Evolutionary conservation across 64 coral and sea anemone genomes (phyloP).

Genomic region (Cladopsammia gracilis): DNA sequence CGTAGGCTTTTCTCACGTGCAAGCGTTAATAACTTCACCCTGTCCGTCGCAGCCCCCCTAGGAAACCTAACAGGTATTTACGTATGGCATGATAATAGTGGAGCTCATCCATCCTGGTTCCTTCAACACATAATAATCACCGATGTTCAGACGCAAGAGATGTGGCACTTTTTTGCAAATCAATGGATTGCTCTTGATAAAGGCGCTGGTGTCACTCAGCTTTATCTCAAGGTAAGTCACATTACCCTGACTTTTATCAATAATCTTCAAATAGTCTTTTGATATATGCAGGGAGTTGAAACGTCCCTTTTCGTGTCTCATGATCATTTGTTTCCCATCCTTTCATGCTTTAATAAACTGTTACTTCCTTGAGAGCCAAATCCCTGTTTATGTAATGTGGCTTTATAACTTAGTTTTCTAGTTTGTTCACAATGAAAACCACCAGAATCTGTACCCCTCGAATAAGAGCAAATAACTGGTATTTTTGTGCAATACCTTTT

Average conservation of each 20-base stretch:
- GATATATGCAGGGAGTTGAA: no score
- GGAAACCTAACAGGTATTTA: conserved; percentile 62
- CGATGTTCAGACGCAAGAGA: conserved; percentile 12
- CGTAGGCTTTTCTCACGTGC: conserved; percentile 78
- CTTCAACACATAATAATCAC: conserved; percentile 51
- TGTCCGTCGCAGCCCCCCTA: conserved; percentile 40
- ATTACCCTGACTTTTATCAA: not conserved
- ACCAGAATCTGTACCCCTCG: no score
- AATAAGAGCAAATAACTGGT: no score
- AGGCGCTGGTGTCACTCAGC: conserved; percentile 48
- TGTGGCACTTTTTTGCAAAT: conserved; percentile 72
- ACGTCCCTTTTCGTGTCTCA: no score
- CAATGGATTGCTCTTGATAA: conserved; percentile 80
- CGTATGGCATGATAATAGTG: conserved; percentile 84
- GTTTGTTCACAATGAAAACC: no score
- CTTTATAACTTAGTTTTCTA: no score
- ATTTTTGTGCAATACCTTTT: no score
- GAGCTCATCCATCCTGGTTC: conserved; percentile 77
- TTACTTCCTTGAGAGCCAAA: no score
- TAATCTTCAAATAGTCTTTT: no score
- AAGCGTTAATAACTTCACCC: conserved; percentile 76
- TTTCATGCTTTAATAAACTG: no score
- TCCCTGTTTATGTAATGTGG: no score
- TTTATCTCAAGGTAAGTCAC: conserved; percentile 23
- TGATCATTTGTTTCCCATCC: no score